phyloP scores from a whole-genome alignment of 2,797 vertebrate species.

The Huso huso region DNA sequence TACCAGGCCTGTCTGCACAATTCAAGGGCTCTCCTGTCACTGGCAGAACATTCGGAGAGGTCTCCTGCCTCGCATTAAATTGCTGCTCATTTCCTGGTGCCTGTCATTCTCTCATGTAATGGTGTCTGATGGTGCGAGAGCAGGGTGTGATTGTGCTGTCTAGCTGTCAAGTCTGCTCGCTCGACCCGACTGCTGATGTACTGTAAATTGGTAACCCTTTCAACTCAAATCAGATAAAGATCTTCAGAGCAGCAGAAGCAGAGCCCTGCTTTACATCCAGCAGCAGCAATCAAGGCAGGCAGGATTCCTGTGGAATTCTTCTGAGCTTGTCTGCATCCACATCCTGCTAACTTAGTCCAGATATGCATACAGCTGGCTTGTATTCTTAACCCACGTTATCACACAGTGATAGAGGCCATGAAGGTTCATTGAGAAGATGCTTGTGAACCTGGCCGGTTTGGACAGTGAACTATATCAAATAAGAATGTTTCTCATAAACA shows the following conservation, averaged over 20 bases:
- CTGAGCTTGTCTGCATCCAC: no score
- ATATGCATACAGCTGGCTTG: no score
- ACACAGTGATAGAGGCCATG: no score
- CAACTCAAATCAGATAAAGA: slow-evolving; percentile 15
- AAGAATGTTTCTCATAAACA: neutral
- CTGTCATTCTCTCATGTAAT: slow-evolving; percentile 35
- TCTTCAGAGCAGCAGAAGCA: neutral
- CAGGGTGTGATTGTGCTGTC: slow-evolving; percentile 26
- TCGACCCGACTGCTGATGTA: slow-evolving; percentile 28
- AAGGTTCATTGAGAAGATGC: no score
- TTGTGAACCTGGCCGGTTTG: no score
- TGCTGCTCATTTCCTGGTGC: slow-evolving; percentile 22
- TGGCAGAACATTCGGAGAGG: neutral
- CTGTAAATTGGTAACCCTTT: slow-evolving; percentile 9
- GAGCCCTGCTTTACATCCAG: no score
- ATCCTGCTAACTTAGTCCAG: no score
- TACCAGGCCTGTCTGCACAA: slow-evolving; percentile 21
- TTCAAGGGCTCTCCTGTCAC: slow-evolving; percentile 25
- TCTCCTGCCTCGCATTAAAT: slow-evolving; percentile 32
- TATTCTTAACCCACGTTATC: no score
- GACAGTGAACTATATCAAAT: no score
- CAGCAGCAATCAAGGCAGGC: no score
- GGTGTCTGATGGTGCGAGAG: slow-evolving; percentile 28
- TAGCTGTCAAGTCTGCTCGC: slow-evolving; percentile 26
- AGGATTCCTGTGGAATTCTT: no score